Conservation (phyloP, 2,888 invertebrate species). For the Temnothorax unifasciatus region DNA sequence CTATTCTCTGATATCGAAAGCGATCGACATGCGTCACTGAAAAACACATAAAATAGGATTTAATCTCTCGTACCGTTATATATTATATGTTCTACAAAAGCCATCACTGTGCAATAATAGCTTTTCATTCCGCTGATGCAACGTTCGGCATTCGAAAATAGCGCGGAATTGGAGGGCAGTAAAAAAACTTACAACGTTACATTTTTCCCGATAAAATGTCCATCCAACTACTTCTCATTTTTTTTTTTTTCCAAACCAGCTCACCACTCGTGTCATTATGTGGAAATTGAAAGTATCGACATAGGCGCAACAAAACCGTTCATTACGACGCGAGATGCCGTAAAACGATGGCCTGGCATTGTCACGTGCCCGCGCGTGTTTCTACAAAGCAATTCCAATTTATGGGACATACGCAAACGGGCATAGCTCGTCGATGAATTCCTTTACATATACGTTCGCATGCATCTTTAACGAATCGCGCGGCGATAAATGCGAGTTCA, state of each 20-base stretch:
- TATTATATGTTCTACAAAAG: conserved; percentile 15
- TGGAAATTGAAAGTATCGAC: conserved; percentile 38
- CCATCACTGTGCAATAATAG: conserved; percentile 4
- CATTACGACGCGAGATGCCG: conserved; percentile 27
- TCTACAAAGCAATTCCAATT: conserved; percentile 40
- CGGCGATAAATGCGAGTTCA: not conserved
- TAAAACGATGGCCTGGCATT: conserved; percentile 37
- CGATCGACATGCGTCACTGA: conserved; percentile 63
- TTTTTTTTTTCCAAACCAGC: conserved; percentile 13
- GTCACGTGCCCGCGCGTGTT: conserved; percentile 18
- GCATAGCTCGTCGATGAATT: not conserved
- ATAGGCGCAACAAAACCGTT: conserved; percentile 31
- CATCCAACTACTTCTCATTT: conserved; percentile 19
- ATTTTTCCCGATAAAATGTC: conserved; percentile 31
- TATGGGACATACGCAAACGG: not conserved
- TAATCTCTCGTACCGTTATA: conserved; percentile 21
- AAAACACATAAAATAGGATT: conserved; percentile 26
- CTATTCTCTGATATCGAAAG: conserved; percentile 54
- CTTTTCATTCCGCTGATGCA: conserved; percentile 16
- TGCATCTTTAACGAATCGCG: conserved; percentile 25
- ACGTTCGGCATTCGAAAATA: conserved; percentile 34
- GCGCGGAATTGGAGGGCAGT: conserved; percentile 6
- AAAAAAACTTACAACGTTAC: conserved; percentile 24
- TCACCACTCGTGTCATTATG: conserved; percentile 24
- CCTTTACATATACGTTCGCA: not conserved